Conservation (phyloP, 2,797 vertebrate genomes). For the Jordanella pulchra region DNA sequence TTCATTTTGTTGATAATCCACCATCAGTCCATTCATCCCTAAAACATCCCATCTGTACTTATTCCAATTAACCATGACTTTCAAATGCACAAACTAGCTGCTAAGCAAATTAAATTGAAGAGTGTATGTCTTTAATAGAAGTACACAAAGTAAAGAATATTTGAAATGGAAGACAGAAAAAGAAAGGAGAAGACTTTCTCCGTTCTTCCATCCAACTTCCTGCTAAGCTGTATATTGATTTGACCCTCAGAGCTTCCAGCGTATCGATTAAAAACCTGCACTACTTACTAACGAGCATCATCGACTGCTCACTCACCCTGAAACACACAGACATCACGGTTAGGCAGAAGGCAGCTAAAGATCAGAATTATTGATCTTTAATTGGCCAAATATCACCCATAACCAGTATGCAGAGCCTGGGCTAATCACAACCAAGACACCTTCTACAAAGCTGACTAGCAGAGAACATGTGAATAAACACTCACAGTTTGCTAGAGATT, state of each 20-base stretch:
- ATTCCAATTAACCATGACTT: slow-evolving; percentile 12
- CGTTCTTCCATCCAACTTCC: slow-evolving; percentile 36
- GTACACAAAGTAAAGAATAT: slow-evolving; percentile 2
- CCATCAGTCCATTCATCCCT: slow-evolving; percentile 9
- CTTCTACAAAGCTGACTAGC: slow-evolving; percentile 48
- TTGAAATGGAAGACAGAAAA: slow-evolving; percentile 5
- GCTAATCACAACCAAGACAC: slow-evolving; percentile 66
- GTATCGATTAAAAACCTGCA: slow-evolving; percentile 43
- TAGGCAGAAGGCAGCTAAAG: slow-evolving; percentile 37
- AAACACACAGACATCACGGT: slow-evolving; percentile 37
- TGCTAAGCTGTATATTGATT: slow-evolving; percentile 46
- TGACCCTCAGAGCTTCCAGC: slow-evolving; percentile 41
- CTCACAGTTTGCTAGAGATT: slow-evolving; percentile 25
- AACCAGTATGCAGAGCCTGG: slow-evolving; percentile 39
- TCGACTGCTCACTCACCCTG: slow-evolving; percentile 44
- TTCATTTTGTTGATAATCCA: slow-evolving; percentile 2
- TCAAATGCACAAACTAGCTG: slow-evolving; percentile 6
- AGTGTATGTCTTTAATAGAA: not conserved
- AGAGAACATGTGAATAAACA: slow-evolving; percentile 30
- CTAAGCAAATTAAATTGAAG: not conserved
- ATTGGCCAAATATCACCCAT: slow-evolving; percentile 59
- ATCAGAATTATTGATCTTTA: slow-evolving; percentile 65
- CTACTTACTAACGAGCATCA: slow-evolving; percentile 60
- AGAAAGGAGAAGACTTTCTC: slow-evolving; percentile 29
- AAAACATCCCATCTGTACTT: too few relatives aligned